Percentiles rank a stretch among this genome's conserved stretches.
Evolutionary conservation across 1,140 invertebrate genomes (phyloP).

Genomic region (Kradibia gibbosae): DNA sequence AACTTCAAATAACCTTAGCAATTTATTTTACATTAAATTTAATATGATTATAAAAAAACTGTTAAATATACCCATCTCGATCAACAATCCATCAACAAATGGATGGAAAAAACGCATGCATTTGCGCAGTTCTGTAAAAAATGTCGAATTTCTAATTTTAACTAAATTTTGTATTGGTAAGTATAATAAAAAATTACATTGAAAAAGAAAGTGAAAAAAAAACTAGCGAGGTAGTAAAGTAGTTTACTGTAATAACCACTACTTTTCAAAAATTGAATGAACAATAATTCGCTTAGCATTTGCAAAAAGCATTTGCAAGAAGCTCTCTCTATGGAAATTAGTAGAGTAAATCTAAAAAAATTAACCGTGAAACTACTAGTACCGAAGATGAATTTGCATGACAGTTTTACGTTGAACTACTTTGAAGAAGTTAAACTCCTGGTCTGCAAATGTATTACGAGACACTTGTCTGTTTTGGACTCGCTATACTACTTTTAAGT

Average conservation of each 20-base stretch:
- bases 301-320: slow-evolving; percentile 19
- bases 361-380: neutral
- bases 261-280: neutral
- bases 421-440: slow-evolving; percentile 29
- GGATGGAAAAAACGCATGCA: no score
- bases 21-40: no score
- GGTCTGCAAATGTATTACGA: slow-evolving; percentile 29
- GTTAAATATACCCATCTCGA: no score
- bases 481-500: slow-evolving; percentile 35
- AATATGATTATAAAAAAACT: no score
- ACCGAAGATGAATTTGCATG: slow-evolving; percentile 34
- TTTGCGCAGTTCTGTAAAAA: no score
- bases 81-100: no score
- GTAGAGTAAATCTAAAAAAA: slow-evolving; percentile 20
- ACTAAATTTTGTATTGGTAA: no score
- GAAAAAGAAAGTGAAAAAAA: neutral
- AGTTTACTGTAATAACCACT: neutral
- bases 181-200: no score
- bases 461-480: slow-evolving; percentile 7
- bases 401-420: slow-evolving; percentile 36
- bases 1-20: no score
- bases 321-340: slow-evolving; percentile 39
- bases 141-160: no score
- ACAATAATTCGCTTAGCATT: slow-evolving; percentile 23
- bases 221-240: neutral